These are phyloP conservation scores for Tachypleus tridentatus DNA, from an alignment of 1,140 invertebrate genomes.

Conservation along the genomic window DNA sequence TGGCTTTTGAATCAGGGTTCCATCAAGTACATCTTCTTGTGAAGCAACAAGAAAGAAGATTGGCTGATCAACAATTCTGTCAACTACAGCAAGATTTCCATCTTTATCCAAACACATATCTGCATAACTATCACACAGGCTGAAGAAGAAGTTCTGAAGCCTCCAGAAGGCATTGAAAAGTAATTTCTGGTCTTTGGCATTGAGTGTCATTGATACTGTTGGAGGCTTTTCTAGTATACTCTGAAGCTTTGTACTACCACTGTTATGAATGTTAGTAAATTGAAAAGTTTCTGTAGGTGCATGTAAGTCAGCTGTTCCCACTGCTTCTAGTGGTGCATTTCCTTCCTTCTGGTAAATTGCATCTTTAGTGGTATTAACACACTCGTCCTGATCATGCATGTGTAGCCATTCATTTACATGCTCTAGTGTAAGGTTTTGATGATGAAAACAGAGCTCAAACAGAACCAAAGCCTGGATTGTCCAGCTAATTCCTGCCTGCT, in stretches of 20 bases:
- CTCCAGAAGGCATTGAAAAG: constrained; percentile 29
- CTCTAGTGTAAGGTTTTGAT: constrained; percentile 46
- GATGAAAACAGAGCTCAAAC: constrained; percentile 53
- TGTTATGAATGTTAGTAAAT: no score
- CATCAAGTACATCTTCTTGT: constrained; percentile 46
- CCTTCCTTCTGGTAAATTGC: no score
- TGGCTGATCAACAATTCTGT: constrained; percentile 45
- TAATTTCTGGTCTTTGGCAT: constrained; percentile 13
- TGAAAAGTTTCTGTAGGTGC: no score
- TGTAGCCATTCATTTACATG: constrained; percentile 41
- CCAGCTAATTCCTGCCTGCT: constrained; percentile 82
- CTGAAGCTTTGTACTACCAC: no score
- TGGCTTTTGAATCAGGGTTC: constrained; percentile 25
- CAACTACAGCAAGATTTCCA: constrained; percentile 42
- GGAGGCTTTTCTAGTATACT: no score
- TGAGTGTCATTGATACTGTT: background rate
- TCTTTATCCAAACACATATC: constrained; percentile 46
- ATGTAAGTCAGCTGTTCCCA: no score
- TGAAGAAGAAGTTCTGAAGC: constrained; percentile 41
- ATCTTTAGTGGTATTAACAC: background rate
- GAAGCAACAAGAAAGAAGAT: constrained; percentile 50
- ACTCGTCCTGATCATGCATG: background rate
- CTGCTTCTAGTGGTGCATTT: no score
- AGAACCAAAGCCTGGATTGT: constrained; percentile 75
- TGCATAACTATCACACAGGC: constrained; percentile 48